A percentile compares a stretch with the other conserved stretches of the same genome.
phyloP scores from a whole-genome alignment of 2,888 invertebrate species.

The Erpobdella octoculata region DNA sequence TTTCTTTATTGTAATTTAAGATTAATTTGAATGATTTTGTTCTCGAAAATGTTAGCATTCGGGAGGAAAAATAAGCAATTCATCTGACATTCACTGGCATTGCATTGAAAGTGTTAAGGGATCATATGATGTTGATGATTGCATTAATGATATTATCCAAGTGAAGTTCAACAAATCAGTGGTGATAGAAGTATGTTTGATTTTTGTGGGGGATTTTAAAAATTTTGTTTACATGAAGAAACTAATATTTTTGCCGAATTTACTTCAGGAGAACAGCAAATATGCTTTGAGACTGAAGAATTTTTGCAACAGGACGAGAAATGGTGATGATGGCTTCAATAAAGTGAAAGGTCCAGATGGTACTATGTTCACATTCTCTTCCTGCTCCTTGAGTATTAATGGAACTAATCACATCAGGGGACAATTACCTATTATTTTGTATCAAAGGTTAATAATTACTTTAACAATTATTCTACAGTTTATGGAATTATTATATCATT shows the following conservation, averaged over 20 bases:
- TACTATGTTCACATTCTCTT: slow-evolving; percentile 77
- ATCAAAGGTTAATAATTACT: slow-evolving; percentile 67
- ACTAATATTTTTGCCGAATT: neutral
- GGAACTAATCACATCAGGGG: slow-evolving; percentile 91
- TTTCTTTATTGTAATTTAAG: neutral
- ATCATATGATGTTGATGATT: slow-evolving; percentile 73
- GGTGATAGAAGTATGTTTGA: slow-evolving; percentile 50
- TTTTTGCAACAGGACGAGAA: slow-evolving; percentile 82
- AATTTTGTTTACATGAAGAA: neutral
- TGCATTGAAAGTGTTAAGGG: slow-evolving; percentile 76
- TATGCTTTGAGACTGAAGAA: slow-evolving; percentile 81
- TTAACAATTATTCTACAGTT: too few relatives aligned
- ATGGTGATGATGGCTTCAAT: slow-evolving; percentile 83
- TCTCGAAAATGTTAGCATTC: slow-evolving; percentile 35
- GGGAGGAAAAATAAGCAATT: slow-evolving; percentile 43
- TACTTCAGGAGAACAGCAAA: slow-evolving; percentile 67
- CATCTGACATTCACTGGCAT: slow-evolving; percentile 63
- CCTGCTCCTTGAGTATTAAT: slow-evolving; percentile 85
- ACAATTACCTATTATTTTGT: slow-evolving; percentile 84
- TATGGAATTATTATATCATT: too few relatives aligned
- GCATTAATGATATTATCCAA: slow-evolving; percentile 72
- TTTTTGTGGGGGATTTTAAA: neutral
- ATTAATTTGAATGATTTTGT: neutral
- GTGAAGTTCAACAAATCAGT: slow-evolving; percentile 82
- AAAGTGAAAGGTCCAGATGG: slow-evolving; percentile 86